phyloP scores from a whole-genome alignment of 1,140 invertebrate species.

The Drosophila bipectinata region DNA sequence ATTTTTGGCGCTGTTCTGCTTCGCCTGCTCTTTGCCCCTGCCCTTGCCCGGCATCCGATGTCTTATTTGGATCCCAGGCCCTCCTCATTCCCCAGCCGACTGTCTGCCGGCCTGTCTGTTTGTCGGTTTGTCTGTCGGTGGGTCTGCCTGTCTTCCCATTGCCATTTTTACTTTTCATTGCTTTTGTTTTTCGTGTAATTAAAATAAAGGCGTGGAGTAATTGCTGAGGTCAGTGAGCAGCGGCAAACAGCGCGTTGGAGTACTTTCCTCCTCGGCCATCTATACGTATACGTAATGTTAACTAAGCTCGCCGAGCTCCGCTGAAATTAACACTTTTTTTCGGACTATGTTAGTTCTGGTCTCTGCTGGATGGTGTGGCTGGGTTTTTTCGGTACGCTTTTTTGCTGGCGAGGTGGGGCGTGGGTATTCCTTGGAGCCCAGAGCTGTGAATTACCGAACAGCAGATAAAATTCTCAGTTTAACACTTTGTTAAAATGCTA shows the following conservation, averaged over 20 bases:
- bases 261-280: slow-evolving; percentile 26
- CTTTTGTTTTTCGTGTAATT: slow-evolving; percentile 79
- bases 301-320: slow-evolving; percentile 65
- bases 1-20: slow-evolving; percentile 63
- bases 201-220: slow-evolving; percentile 83
- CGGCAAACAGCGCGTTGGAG: slow-evolving; percentile 26
- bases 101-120: slow-evolving; percentile 26
- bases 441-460: slow-evolving; percentile 72
- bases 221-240: slow-evolving; percentile 75
- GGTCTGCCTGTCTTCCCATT: slow-evolving; percentile 34
- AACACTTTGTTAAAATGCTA: slow-evolving; percentile 81
- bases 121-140: slow-evolving; percentile 5
- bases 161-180: slow-evolving; percentile 77
- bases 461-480: slow-evolving; percentile 83
- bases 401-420: slow-evolving; percentile 23
- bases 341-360: slow-evolving; percentile 24
- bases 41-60: slow-evolving; percentile 18
- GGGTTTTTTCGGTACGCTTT: slow-evolving; percentile 19
- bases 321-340: slow-evolving; percentile 79
- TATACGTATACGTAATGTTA: slow-evolving; percentile 65
- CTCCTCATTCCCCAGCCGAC: slow-evolving; percentile 10
- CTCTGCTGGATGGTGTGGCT: slow-evolving; percentile 4
- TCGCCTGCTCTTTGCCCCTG: slow-evolving; percentile 1
- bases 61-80: slow-evolving; percentile 1
- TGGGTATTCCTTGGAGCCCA: slow-evolving; percentile 68